Evolutionary conservation across 2,888 invertebrate genomes (phyloP).

Genomic region (Melikaiella ostensackeni): DNA sequence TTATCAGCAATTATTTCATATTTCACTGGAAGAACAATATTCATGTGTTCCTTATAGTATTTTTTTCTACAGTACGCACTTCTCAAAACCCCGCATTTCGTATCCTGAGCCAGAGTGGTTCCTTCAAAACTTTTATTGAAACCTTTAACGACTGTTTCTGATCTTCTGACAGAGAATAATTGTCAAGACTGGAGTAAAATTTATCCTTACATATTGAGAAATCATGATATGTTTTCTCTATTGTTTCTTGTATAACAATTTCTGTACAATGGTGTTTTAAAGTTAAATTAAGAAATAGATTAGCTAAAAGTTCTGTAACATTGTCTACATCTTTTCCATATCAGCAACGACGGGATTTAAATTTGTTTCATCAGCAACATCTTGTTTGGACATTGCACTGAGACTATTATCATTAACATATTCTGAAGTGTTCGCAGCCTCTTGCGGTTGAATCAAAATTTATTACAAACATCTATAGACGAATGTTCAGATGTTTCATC

Average conservation of each 20-base stretch:
- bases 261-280: background rate
- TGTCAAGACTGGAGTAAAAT: background rate
- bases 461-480: too few species aligned
- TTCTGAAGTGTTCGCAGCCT: too few species aligned
- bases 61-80: slow-evolving; percentile 19
- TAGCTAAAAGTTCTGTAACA: background rate
- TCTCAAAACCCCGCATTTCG: background rate
- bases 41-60: slow-evolving; percentile 9
- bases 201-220: background rate
- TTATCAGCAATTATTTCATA: slow-evolving; percentile 1
- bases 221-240: background rate
- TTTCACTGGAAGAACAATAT: slow-evolving; percentile 35
- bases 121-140: background rate
- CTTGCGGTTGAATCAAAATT: too few species aligned
- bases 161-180: background rate
- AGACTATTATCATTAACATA: too few species aligned
- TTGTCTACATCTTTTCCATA: background rate
- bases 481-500: background rate
- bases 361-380: background rate
- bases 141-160: background rate
- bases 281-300: background rate
- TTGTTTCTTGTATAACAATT: background rate
- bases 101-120: background rate
- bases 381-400: background rate
- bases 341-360: background rate